Percentiles rank a stretch among this genome's conserved stretches.
Evolutionary conservation across 2,888 invertebrate species (phyloP).

Genomic region (Ophion ellenae): DNA sequence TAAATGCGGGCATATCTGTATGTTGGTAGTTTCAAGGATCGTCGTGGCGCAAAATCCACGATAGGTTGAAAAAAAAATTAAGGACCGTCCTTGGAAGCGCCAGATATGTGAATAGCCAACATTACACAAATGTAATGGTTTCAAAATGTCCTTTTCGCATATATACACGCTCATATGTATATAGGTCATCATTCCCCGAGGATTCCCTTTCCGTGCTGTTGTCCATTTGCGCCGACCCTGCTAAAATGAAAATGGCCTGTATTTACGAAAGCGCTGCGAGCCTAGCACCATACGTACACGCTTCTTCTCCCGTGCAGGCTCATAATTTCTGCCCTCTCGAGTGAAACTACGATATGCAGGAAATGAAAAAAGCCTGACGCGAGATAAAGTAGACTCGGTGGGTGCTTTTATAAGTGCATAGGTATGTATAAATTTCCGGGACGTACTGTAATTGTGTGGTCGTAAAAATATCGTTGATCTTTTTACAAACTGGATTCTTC

Average conservation of each 20-base stretch:
- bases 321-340: slow-evolving; percentile 11
- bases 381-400: slow-evolving; percentile 37
- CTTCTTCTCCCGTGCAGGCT: background rate
- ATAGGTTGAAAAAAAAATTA: background rate
- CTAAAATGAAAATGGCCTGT: slow-evolving; percentile 53
- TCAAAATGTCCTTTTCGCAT: background rate
- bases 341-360: background rate
- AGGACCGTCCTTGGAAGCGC: background rate
- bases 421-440: slow-evolving; percentile 7
- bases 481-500: slow-evolving; percentile 10
- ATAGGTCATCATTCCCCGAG: slow-evolving; percentile 40
- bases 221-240: slow-evolving; percentile 21
- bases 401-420: slow-evolving; percentile 7
- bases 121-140: background rate
- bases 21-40: background rate
- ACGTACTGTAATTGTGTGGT: slow-evolving; percentile 9
- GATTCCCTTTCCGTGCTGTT: slow-evolving; percentile 35
- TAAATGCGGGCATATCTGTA: background rate
- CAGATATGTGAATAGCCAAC: background rate
- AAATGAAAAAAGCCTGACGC: slow-evolving; percentile 21
- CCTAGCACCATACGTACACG: background rate
- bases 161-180: background rate
- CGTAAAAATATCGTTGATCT: slow-evolving; percentile 41
- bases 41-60: background rate
- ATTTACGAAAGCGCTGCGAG: slow-evolving; percentile 2